Percentiles rank a stretch among this genome's conserved stretches.
Conservation (phyloP, 2,797 vertebrate genomes). For the Cynopterus sphinx region DNA sequence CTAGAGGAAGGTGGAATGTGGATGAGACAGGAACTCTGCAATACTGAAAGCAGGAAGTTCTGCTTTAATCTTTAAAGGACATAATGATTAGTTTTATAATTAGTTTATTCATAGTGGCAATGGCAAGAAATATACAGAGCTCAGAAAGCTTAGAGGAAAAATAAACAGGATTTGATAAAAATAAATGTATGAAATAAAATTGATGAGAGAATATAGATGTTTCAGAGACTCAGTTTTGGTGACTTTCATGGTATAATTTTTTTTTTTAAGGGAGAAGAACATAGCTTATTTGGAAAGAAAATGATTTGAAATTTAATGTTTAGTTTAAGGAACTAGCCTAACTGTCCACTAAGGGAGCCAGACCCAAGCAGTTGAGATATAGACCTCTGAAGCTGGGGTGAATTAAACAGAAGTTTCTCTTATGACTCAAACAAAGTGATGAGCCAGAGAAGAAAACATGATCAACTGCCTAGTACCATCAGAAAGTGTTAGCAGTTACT, state of each 20-base stretch:
- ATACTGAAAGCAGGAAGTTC: background rate
- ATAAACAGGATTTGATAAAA: background rate
- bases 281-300: conserved; percentile 32
- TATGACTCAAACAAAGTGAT: conserved; percentile 61
- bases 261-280: background rate
- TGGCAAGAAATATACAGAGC: background rate
- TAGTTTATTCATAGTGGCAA: background rate
- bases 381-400: background rate
- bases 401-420: conserved; percentile 55
- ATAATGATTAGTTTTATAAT: background rate
- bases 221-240: background rate
- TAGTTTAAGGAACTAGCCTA: background rate
- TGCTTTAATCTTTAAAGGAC: background rate
- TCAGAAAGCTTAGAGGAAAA: background rate
- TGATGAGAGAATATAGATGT: background rate
- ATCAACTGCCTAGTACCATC: conserved; percentile 36
- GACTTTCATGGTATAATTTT: background rate
- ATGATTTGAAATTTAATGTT: background rate
- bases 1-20: background rate
- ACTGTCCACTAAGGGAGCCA: background rate
- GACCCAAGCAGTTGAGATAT: background rate
- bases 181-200: background rate
- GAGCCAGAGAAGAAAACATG: conserved; percentile 27
- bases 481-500: conserved; percentile 70
- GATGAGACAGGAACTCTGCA: background rate